Base-by-base conservation (phyloP, 2,113 vertebrate genomes). In the Bubalus kerabau region DNA sequence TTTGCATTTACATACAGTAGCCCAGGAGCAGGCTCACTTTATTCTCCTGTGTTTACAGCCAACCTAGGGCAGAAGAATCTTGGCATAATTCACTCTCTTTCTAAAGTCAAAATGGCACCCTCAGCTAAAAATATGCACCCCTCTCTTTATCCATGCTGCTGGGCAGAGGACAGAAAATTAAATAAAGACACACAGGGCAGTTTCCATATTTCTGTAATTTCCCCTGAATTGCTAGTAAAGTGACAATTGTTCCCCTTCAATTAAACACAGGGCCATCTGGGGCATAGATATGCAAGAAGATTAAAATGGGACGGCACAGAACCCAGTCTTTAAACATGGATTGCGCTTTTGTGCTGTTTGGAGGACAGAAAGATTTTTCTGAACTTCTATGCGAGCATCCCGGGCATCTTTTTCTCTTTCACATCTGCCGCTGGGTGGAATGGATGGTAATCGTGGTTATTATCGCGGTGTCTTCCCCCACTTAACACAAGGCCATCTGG, bases 401-500 rank as follows among this genome's bases (percentile, higher is more conserved):
- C 91, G 56, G 56, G 90, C 89, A 86, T 91, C 98, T 98, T n/a
- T 48, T 96, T 95, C 46, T 0, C 95, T 98, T 95, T 97, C 98
- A 98, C 98, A 98, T 98, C 98, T 99, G 98, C 98, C 96, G 93
- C 93, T 2, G 26, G 50, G 64, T 85, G 98, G 96, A 98, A 97
- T n/a, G 59, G 97, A 87, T 96, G 97, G 97, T 98, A 98, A 98
- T 98, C 96, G 96, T 93, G 97, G 95, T 95, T 98, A 96, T 98
- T 98, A 98, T 98, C 54, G 90, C 43, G 95, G 98, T 93, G 97
- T 97, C 97, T 98, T 98, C 98, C 97, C 98, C 98, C 96, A 93
- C 98, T 98, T 95, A 12, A 74, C 96, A 98, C 96, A 97, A 97
- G 98, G 97, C 98, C 98, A 98, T 98, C 99, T 99, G 99, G 98